Base-by-base conservation (phyloP, 2,888 invertebrate genomes). In the Polydrusus pterygomalis region DNA sequence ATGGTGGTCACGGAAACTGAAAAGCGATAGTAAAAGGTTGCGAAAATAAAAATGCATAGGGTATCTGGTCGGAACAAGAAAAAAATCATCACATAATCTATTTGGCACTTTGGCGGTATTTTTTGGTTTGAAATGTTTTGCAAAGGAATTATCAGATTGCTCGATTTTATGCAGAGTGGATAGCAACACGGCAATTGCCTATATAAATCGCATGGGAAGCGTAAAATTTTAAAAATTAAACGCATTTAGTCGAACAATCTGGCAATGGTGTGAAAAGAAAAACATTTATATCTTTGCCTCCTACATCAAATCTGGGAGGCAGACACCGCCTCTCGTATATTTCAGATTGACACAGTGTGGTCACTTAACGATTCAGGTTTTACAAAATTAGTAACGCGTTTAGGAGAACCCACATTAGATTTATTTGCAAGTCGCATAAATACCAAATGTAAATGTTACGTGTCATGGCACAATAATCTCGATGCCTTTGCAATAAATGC, bases 401-500 rank as follows among this genome's bases (percentile, higher is more conserved):
- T 18, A 1, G 56, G 56, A 9, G 1, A 18, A 3, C 56, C 56
- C 8, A 18, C 72, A 5, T 60, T 78, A n/a, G 78, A 78, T 34
- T 64, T 78, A 40, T 78, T 78, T 73, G 78, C 78, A 13, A 49
- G 30, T 17, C 49, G 72, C 40, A 13, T 47, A 2, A 77, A 78
- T 67, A 43, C 40, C 45, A 84, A 84, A 77, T 83, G 82, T 65
- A 3, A 68, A 34, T 78, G 65, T 34, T 84, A 77, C 72, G 18
- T 69, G 5, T 49, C 47, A n/a, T 76, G 67, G 75, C 0, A 38
- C 2, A 34, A 40, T 40, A 69, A 76, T 18, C 69, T 72, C 18
- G 58, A 67, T 2, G 3, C 45, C 20, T 18, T 34, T 7, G 78
- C 75, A 5, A 73, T 83, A 0, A 82, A 83, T 62, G 83, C 83